Evolutionary conservation across 2,888 invertebrate genomes (phyloP).

Genomic region (Brachyptera risi): DNA sequence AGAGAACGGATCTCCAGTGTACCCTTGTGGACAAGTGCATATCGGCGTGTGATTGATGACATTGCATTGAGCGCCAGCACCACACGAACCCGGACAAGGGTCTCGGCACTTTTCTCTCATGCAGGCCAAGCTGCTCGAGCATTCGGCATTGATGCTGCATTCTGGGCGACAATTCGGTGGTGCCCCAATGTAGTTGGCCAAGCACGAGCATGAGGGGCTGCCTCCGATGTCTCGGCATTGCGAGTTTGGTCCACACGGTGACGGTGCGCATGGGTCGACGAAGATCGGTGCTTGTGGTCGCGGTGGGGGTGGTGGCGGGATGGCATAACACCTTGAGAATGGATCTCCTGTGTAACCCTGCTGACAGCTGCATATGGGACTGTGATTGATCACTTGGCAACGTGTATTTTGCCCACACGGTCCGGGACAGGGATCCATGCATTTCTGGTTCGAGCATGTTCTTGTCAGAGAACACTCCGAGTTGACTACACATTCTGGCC

Average conservation of each 20-base stretch:
- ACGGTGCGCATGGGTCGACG: constrained; percentile 40
- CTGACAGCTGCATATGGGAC: constrained; percentile 67
- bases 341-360: constrained; percentile 74
- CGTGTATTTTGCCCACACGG: constrained; percentile 69
- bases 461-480: constrained; percentile 63
- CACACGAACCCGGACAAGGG: constrained; percentile 78
- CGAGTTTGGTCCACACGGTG: constrained; percentile 61
- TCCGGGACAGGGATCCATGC: constrained; percentile 65
- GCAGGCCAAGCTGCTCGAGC: constrained; percentile 65
- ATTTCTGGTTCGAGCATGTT: constrained; percentile 65
- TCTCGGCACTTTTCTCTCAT: constrained; percentile 69
- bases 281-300: constrained; percentile 41
- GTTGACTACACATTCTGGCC: constrained; percentile 68
- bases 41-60: constrained; percentile 64
- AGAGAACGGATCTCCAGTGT: constrained; percentile 40
- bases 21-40: constrained; percentile 37
- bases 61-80: constrained; percentile 56
- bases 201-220: constrained; percentile 59
- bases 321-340: constrained; percentile 62
- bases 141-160: constrained; percentile 64
- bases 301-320: constrained; percentile 43
- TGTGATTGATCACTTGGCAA: constrained; percentile 70
- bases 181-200: constrained; percentile 56
- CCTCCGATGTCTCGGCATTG: constrained; percentile 54
- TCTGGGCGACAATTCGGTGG: constrained; percentile 66